Percentiles rank a stretch among this genome's conserved stretches.
phyloP scores from a whole-genome alignment of 1,140 invertebrate species.

The Phortica variegata region DNA sequence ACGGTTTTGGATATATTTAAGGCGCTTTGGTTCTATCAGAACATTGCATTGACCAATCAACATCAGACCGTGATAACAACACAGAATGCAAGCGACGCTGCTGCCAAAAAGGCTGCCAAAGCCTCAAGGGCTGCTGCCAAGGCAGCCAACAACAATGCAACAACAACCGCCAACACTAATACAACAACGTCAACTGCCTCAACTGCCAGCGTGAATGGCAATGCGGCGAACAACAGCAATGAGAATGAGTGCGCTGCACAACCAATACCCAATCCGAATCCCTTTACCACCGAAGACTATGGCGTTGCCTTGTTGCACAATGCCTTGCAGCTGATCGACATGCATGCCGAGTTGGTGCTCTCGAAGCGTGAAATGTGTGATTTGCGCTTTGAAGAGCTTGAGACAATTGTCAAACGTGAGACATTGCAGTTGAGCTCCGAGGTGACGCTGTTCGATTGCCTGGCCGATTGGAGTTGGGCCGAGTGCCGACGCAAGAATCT shows the following conservation, averaged over 20 bases:
- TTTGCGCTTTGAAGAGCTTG: slow-evolving; percentile 52
- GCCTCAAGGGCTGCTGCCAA: slow-evolving; percentile 38
- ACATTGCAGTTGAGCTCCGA: slow-evolving; percentile 47
- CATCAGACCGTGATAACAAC: slow-evolving; percentile 49
- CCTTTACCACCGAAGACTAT: slow-evolving; percentile 53
- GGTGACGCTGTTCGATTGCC: slow-evolving; percentile 44
- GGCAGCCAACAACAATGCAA: too few species aligned
- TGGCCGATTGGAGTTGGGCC: slow-evolving; percentile 49
- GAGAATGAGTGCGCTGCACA: neutral
- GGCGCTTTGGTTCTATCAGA: slow-evolving; percentile 51
- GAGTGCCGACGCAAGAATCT: slow-evolving; percentile 48
- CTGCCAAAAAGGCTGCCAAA: slow-evolving; percentile 33
- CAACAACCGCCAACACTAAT: too few species aligned
- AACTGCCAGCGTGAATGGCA: slow-evolving; percentile 17
- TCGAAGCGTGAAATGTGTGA: slow-evolving; percentile 35
- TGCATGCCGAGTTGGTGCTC: slow-evolving; percentile 46
- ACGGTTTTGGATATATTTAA: slow-evolving; percentile 52
- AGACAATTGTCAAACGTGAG: slow-evolving; percentile 48
- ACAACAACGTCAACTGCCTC: neutral
- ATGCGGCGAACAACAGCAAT: slow-evolving; percentile 15
- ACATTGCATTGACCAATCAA: slow-evolving; percentile 41
- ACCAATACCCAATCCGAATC: slow-evolving; percentile 47
- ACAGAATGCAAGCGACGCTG: slow-evolving; percentile 34
- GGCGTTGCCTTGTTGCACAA: slow-evolving; percentile 50
- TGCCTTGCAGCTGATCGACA: slow-evolving; percentile 51